A percentile compares a stretch with the other conserved stretches of the same genome.
Conservation (phyloP, 92 coral and sea anemone species). For the Galaxea fascicularis region DNA sequence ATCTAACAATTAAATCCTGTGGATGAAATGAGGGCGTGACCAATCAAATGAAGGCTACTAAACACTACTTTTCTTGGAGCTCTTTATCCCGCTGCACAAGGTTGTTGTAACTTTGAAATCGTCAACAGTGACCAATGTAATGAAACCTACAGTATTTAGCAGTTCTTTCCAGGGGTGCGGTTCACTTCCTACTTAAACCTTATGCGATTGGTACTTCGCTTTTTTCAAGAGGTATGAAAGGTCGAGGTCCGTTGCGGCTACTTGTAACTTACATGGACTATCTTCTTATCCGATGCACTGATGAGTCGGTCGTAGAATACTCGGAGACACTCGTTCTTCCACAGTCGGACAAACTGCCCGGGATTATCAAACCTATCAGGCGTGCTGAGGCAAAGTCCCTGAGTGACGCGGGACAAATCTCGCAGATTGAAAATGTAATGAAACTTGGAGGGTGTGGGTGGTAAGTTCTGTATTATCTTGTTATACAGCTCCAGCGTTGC, state of each 20-base stretch:
- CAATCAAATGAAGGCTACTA: not conserved
- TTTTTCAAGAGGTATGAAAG: not conserved
- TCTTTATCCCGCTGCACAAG: not conserved
- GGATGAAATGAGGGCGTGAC: not conserved
- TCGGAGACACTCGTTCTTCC: constrained; percentile 98
- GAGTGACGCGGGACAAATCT: constrained; percentile 97
- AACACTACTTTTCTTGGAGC: not conserved
- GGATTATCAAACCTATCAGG: constrained; percentile 95
- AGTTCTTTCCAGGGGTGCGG: no score
- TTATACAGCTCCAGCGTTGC: constrained; percentile 88
- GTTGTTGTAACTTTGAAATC: no score
- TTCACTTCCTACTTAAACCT: no score
- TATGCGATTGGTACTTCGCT: not conserved
- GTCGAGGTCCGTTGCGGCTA: no score
- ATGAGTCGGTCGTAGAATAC: constrained; percentile 99
- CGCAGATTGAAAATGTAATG: constrained; percentile 99
- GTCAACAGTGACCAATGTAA: no score
- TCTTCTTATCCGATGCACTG: constrained; percentile 81
- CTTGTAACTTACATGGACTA: constrained; percentile 57
- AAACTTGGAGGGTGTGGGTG: constrained; percentile 99
- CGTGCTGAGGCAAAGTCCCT: constrained; percentile 95
- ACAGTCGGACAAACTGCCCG: constrained; percentile 91
- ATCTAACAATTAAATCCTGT: not conserved
- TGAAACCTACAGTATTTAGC: no score
- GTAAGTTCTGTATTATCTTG: constrained; percentile 87